Conservation (phyloP, 2,113 vertebrate genomes). For the Serinus canaria region DNA sequence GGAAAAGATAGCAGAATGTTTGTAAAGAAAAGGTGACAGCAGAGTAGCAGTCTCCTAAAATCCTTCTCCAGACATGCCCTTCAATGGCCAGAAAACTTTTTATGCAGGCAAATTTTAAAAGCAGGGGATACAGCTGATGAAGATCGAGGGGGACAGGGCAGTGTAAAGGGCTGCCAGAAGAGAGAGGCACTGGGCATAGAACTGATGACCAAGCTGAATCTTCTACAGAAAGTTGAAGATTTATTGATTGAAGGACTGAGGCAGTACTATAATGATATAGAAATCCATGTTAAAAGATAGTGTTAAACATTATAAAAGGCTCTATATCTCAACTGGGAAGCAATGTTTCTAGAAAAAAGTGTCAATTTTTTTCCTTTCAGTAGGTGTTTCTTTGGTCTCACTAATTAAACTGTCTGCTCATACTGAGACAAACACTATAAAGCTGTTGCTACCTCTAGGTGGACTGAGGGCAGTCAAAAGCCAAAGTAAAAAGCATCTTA, state of each 20-base stretch:
- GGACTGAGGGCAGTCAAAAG: background rate
- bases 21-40: background rate
- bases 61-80: background rate
- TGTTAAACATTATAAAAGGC: background rate
- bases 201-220: background rate
- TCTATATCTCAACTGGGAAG: background rate
- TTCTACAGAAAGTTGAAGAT: background rate
- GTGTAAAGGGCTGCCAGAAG: background rate
- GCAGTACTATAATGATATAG: background rate
- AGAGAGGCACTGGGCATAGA: background rate
- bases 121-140: background rate
- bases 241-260: background rate
- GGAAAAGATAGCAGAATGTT: background rate
- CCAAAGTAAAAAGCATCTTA: background rate
- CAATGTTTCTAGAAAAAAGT: background rate
- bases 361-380: background rate
- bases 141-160: background rate
- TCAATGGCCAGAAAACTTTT: background rate
- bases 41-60: background rate
- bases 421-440: background rate
- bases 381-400: background rate
- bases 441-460: background rate
- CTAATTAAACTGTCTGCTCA: background rate
- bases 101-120: background rate
- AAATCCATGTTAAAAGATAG: background rate